Base-by-base conservation (phyloP, 1,140 invertebrate species). In the Leptoteleia sp. region DNA sequence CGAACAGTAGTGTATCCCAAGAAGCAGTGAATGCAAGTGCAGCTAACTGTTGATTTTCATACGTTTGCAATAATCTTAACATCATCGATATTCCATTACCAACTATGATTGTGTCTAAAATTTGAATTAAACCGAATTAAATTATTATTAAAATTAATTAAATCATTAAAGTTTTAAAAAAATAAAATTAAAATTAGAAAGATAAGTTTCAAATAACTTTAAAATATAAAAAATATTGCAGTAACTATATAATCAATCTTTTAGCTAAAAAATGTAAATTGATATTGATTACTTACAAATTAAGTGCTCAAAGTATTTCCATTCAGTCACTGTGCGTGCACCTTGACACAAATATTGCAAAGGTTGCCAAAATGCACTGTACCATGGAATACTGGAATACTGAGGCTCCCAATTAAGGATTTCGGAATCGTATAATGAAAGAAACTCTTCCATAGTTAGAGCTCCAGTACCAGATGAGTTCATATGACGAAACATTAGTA, bases 401-500 rank as follows among this genome's bases (percentile, higher is more conserved):
- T 94, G 93, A 33, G 91, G 91, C 71, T 93, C 92, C 96, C 96
- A 97, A 57, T 92, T 91, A 19, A 97, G 89, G 55, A 92, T 92
- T 27, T 91, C 89, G 7, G 92, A 91, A 80, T 96, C 94, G 86
- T 95, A 97, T 48, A 97, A 89, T 38, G 92, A 91, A 35, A 94
- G 92, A 87, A 97, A 97, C 89, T 97, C 95, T 33, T 94, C 91
- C 43, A 93, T 87, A 38, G 90, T 93, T 5, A 97, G 84, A 3
- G 88, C 88, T 1, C 95, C 94, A 25, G 88, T 91, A 11, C 91
- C 91, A 3, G 93, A 93, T 15, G 89, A 86, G 84, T 96, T 96
- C 80, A 97, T 89, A 70, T 94, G 92, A 84, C 94, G 94, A 90
- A 96, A 97, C 90, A 94, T 94, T 61, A 97, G 88, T 76, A 96